A percentile compares a stretch with the other conserved stretches of the same genome.
phyloP scores from a whole-genome alignment of 2,113 vertebrate species.

The Vidua chalybeata region DNA sequence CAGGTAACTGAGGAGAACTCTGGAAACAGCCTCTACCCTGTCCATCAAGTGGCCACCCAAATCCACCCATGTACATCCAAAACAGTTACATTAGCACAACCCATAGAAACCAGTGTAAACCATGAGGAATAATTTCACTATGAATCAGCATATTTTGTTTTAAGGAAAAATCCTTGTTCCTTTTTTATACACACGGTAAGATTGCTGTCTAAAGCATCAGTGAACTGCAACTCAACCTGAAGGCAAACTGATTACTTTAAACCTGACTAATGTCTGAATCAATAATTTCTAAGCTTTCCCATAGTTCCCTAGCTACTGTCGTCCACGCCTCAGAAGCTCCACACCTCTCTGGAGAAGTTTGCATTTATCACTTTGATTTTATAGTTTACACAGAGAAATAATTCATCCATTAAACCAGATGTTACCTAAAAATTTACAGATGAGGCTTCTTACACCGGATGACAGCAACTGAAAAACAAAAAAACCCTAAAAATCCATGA shows the following conservation, averaged over 20 bases:
- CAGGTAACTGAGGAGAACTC: neutral
- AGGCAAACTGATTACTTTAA: neutral
- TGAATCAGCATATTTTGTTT: neutral
- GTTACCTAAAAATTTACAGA: neutral
- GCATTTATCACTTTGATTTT: neutral
- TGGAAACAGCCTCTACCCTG: neutral
- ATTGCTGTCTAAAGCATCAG: neutral
- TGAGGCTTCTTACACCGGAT: neutral
- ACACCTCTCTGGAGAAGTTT: neutral
- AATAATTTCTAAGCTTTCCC: neutral
- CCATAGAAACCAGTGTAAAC: neutral
- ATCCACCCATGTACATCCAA: neutral
- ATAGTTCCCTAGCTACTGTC: neutral
- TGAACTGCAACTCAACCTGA: neutral
- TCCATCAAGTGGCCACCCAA: neutral
- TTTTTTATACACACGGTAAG: neutral
- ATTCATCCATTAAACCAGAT: conserved; percentile 12
- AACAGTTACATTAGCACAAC: neutral
- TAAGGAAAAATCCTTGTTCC: neutral
- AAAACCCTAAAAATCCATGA: neutral
- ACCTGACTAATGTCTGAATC: neutral
- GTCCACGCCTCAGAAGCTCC: neutral
- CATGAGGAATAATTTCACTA: neutral
- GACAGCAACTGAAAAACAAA: neutral
- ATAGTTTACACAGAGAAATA: neutral